Conservation (phyloP, 2,888 invertebrate genomes). For the Baronia brevicornis region DNA sequence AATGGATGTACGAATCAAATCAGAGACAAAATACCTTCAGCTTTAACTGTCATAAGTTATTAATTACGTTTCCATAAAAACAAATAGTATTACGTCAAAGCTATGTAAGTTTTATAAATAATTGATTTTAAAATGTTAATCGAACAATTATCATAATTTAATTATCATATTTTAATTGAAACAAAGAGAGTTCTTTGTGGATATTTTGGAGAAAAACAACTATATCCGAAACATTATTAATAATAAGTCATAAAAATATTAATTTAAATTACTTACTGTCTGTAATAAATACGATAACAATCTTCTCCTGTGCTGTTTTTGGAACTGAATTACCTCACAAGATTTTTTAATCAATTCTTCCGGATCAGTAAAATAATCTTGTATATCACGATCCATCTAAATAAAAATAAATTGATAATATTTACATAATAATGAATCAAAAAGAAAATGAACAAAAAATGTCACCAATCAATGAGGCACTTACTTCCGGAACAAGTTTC, state of each 20-base stretch:
- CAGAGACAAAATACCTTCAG: too few species aligned
- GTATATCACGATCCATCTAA: slow-evolving; percentile 69
- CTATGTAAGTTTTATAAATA: too few species aligned
- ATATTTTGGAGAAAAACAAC: too few species aligned
- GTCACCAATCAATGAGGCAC: slow-evolving; percentile 21
- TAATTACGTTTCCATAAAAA: too few species aligned
- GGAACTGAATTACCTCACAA: slow-evolving; percentile 65
- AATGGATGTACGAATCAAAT: too few species aligned
- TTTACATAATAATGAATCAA: not conserved
- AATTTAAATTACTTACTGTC: slow-evolving; percentile 40
- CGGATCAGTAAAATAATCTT: slow-evolving; percentile 70
- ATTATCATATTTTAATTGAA: too few species aligned
- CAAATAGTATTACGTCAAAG: too few species aligned
- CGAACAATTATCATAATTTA: too few species aligned
- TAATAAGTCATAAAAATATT: not conserved
- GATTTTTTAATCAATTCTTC: slow-evolving; percentile 66
- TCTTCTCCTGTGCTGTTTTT: slow-evolving; percentile 62
- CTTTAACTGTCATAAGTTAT: too few species aligned
- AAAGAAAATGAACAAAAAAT: slow-evolving; percentile 11
- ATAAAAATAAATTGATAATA: slow-evolving; percentile 16
- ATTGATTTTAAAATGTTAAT: too few species aligned
- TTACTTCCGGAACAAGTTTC: slow-evolving; percentile 66
- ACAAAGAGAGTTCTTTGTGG: too few species aligned
- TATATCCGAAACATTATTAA: too few species aligned
- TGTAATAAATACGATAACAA: slow-evolving; percentile 64